Evolutionary conservation across 2,113 vertebrate genomes (phyloP), one percentile per base, ranked within the genome.

Genomic region (Pluvialis apricaria): DNA sequence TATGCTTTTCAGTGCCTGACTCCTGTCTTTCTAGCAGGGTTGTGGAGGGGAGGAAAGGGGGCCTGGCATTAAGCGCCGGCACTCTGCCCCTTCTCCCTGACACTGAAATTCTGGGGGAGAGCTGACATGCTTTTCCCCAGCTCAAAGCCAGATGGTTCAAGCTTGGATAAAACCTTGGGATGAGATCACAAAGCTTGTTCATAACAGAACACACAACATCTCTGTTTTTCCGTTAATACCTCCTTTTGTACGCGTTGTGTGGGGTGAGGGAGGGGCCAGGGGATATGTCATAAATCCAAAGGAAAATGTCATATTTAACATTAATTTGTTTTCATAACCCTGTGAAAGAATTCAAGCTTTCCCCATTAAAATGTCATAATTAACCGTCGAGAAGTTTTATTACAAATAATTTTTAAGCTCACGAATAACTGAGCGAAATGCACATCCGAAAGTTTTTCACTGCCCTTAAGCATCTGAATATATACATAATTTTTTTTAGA

Each of bases 101-200:
- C 97, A 97, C 98, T 78, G 97, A 98, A 98, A 99, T 99, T 98
- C 98, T 98, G 96, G 98, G 98, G 98, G 97, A 98, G 96, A 98
- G 97, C 97, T 97, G 98, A 97, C 97, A 98, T 92, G 86, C 98
- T 98, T 95, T 97, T 94, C 89, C 90, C 97, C 97, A 96, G 71
- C 92, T 98, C 98, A 98, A 98, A 99, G 99, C 98, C 99, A 99
- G 98, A 99, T 98, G 98, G 98, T 98, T 97, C 91, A 89, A 96
- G 97, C 97, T 97, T 89, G 58, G 95, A 96, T 97, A 97, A 98
- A 98, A 97, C 97, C 97, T 97, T 97, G 97, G 97, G 97, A 98
- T 97, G 96, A 98, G 97, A 97, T 98, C 97, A 98, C 98, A 98
- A 96, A 97, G 97, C 97, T 96, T 89, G 87, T 96, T 98, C 97